phyloP scores from a whole-genome alignment of 2,113 vertebrate genomes.

The Tachysurus vachellii region DNA sequence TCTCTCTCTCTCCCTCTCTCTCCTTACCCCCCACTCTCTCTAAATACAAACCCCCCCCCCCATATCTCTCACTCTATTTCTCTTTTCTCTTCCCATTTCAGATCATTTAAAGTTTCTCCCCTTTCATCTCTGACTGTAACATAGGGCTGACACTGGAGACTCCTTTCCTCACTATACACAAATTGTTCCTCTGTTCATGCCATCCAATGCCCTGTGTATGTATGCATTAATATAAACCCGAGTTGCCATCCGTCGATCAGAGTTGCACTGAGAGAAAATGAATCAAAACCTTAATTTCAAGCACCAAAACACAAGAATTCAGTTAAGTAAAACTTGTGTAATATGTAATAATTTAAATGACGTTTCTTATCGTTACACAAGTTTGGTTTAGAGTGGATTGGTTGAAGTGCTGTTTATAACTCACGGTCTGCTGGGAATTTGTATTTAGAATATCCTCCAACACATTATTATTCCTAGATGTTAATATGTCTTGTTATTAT shows the following conservation, averaged over 20 bases:
- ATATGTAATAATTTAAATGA: not conserved
- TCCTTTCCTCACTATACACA: not conserved
- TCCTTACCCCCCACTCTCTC: too few species aligned
- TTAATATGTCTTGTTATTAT: not conserved
- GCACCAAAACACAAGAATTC: not conserved
- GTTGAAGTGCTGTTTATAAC: not conserved
- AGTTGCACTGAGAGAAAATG: not conserved
- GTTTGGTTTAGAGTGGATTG: not conserved
- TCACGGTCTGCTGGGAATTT: not conserved
- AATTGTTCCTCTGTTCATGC: not conserved
- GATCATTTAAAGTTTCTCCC: not conserved
- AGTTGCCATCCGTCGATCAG: not conserved
- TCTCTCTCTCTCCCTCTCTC: not conserved
- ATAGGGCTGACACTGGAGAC: not conserved
- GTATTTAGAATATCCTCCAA: not conserved
- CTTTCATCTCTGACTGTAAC: not conserved
- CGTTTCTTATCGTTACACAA: not conserved
- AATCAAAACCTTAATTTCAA: not conserved
- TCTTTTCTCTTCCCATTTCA: not conserved
- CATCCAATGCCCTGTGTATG: not conserved
- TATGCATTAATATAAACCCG: not conserved
- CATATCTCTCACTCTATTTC: too few species aligned
- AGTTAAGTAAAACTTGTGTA: not conserved
- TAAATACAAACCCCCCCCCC: too few species aligned
- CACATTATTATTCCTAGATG: not conserved